Conservation (phyloP, 2,797 vertebrate genomes). For the Pygocentrus nattereri region DNA sequence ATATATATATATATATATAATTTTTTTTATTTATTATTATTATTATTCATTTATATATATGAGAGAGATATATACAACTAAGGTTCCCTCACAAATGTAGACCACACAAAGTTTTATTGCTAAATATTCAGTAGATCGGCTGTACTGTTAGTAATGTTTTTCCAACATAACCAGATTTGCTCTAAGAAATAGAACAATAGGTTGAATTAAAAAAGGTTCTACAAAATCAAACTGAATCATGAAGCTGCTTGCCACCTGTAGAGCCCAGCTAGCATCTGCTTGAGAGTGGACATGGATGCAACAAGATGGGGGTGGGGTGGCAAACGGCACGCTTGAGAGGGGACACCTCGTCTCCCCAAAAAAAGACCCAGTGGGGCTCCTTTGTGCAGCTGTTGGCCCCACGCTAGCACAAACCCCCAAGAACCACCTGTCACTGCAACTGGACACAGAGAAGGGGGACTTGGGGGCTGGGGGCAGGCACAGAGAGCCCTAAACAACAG, state of each 20-base stretch:
- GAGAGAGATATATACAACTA: too few species aligned
- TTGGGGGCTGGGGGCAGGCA: slow-evolving; percentile 8
- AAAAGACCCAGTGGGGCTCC: slow-evolving; percentile 72
- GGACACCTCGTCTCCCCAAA: slow-evolving; percentile 65
- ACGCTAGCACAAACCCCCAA: slow-evolving; percentile 72
- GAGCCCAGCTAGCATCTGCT: slow-evolving; percentile 74
- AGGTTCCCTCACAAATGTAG: not conserved
- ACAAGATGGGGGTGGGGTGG: slow-evolving; percentile 62
- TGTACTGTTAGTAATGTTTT: not conserved
- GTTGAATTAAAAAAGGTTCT: not conserved
- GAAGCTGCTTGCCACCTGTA: slow-evolving; percentile 76
- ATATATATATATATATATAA: too few species aligned
- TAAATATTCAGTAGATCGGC: too few species aligned
- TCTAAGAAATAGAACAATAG: not conserved
- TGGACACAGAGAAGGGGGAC: slow-evolving; percentile 70
- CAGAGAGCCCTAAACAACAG: not conserved
- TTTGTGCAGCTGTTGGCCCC: slow-evolving; percentile 84
- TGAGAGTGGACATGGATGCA: slow-evolving; percentile 39
- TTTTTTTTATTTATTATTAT: too few species aligned
- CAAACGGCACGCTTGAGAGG: slow-evolving; percentile 75
- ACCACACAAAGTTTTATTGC: too few species aligned
- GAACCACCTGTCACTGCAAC: slow-evolving; percentile 83
- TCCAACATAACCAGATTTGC: not conserved
- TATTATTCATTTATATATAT: too few species aligned
- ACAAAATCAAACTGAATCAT: slow-evolving; percentile 13